These are phyloP conservation scores for Acipenser oxyrinchus DNA, from an alignment of 2,797 vertebrate species.

Conservation along the genomic window DNA sequence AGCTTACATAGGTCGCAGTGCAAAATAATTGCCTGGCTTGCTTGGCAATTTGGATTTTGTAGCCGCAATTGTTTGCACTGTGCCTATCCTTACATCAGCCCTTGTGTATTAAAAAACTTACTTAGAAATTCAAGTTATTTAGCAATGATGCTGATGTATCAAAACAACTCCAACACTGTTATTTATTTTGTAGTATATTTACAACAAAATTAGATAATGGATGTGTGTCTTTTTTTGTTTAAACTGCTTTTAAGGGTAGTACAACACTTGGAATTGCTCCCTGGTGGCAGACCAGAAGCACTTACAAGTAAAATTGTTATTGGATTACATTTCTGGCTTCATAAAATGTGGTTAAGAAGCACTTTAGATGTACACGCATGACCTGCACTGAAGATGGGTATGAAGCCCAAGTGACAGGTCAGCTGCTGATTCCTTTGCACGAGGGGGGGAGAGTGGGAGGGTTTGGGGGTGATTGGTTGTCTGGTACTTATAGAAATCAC, in stretches of 20 bases:
- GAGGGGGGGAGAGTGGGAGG: constrained; percentile 18
- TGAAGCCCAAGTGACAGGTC: constrained; percentile 70
- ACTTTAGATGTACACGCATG: constrained; percentile 76
- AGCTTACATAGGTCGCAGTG: too few species aligned
- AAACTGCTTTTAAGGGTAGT: constrained; percentile 65
- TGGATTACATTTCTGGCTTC: constrained; percentile 78
- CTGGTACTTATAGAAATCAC: constrained; percentile 29
- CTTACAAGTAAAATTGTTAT: constrained; percentile 76
- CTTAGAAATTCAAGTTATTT: constrained; percentile 14
- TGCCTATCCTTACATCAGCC: too few species aligned
- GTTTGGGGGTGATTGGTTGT: constrained; percentile 11
- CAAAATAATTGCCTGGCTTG: too few species aligned
- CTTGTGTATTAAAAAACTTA: too few species aligned
- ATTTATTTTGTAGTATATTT: constrained; percentile 56
- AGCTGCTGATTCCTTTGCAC: constrained; percentile 63
- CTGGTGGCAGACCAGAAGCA: constrained; percentile 54
- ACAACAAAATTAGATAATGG: constrained; percentile 58
- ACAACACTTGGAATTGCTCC: constrained; percentile 59
- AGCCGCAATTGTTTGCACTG: too few species aligned
- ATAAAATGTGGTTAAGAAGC: constrained; percentile 76
- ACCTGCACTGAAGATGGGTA: constrained; percentile 69
- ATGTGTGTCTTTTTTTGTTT: constrained; percentile 51
- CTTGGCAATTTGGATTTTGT: too few species aligned
- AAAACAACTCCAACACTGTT: constrained; percentile 49
- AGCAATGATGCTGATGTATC: constrained; percentile 51